phyloP scores from a whole-genome alignment of 2,888 invertebrate species.

The Cosmorhoe ocellata region DNA sequence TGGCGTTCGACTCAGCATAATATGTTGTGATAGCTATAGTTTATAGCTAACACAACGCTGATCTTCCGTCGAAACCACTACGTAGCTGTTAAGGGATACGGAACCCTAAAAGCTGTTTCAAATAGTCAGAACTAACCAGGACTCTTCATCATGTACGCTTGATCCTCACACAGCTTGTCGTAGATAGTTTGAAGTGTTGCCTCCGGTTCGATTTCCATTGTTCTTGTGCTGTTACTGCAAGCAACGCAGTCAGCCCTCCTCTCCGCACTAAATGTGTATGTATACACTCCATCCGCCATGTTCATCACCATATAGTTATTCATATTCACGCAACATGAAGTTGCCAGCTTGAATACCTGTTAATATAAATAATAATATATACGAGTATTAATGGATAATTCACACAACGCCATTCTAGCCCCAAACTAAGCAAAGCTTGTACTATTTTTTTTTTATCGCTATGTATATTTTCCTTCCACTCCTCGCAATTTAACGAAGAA shows the following conservation, averaged over 20 bases:
- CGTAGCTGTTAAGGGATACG: no score
- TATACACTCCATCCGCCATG: slow-evolving; percentile 97
- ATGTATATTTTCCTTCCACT: no score
- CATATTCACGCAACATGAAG: slow-evolving; percentile 93
- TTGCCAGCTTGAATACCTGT: slow-evolving; percentile 96
- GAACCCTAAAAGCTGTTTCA: no score
- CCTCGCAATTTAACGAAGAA: no score
- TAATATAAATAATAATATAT: background rate
- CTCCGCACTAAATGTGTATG: slow-evolving; percentile 97
- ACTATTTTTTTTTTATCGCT: no score
- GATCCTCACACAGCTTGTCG: slow-evolving; percentile 88
- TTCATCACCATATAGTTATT: slow-evolving; percentile 99
- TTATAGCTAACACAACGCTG: no score
- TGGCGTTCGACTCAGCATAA: no score
- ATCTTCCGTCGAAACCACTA: no score
- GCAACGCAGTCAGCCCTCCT: slow-evolving; percentile 93
- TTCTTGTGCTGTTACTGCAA: slow-evolving; percentile 89
- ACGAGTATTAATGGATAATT: no score
- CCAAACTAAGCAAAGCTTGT: no score
- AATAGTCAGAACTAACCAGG: slow-evolving; percentile 80
- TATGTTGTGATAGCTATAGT: no score
- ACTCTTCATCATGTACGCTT: slow-evolving; percentile 93
- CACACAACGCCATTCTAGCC: no score
- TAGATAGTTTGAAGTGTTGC: slow-evolving; percentile 91
- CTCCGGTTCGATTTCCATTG: slow-evolving; percentile 81